Percentiles rank a stretch among this genome's conserved stretches.
Evolutionary conservation across 2,888 invertebrate species (phyloP).

Genomic region (Eurytoma californica): DNA sequence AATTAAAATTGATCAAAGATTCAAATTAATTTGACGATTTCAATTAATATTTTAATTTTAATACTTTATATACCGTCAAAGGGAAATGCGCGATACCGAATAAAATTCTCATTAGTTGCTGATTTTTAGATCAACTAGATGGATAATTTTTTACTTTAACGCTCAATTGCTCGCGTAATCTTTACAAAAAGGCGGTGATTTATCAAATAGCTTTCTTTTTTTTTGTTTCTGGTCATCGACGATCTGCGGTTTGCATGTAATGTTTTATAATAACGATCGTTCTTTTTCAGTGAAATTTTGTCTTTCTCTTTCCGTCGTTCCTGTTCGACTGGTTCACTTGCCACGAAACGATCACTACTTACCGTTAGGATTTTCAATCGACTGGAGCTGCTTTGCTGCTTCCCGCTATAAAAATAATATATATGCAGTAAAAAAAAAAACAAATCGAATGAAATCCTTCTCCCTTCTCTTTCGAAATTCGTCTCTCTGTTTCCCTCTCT

Average conservation of each 20-base stretch:
- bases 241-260: not conserved
- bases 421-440: conserved; percentile 10
- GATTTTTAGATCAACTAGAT: not conserved
- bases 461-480: conserved; percentile 9
- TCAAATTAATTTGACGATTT: too few species aligned
- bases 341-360: not conserved
- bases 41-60: too few species aligned
- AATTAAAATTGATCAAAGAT: too few species aligned
- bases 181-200: not conserved
- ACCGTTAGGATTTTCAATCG: conserved; percentile 30
- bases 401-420: not conserved
- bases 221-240: not conserved
- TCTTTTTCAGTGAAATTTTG: conserved; percentile 6
- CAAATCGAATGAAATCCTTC: conserved; percentile 22
- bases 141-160: not conserved
- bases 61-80: too few species aligned
- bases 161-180: not conserved
- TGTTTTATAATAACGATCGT: not conserved
- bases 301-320: not conserved
- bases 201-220: not conserved
- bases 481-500: not conserved
- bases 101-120: not conserved
- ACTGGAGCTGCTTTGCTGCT: not conserved
- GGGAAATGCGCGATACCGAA: too few species aligned
- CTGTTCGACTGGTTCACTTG: conserved; percentile 10